A percentile compares a stretch with the other conserved stretches of the same genome.
Evolutionary conservation across 1,140 invertebrate species (phyloP).

Genomic region (Drosophila lacertosa): DNA sequence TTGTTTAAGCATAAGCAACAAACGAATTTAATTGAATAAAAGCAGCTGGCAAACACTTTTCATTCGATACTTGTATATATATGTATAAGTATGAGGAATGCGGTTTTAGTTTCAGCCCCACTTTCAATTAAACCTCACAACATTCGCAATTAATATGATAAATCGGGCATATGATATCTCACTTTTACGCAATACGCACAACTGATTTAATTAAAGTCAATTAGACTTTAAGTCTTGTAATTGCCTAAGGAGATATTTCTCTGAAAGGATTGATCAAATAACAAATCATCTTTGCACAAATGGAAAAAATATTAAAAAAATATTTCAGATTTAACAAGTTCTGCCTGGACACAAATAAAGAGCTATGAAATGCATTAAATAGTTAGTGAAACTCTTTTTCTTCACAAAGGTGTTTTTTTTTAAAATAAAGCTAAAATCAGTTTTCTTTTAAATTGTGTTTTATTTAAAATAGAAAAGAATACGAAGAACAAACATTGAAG

Average conservation of each 20-base stretch:
- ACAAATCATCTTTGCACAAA: too few relatives aligned
- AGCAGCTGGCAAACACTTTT: conserved; percentile 33
- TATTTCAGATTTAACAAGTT: too few relatives aligned
- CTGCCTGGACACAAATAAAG: too few relatives aligned
- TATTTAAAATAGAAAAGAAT: too few relatives aligned
- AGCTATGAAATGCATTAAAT: too few relatives aligned
- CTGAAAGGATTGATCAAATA: too few relatives aligned
- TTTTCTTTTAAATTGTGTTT: too few relatives aligned
- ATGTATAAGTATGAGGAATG: too few relatives aligned
- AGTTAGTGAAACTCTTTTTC: too few relatives aligned
- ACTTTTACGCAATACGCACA: neutral
- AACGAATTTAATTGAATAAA: conserved; percentile 61
- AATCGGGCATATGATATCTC: neutral
- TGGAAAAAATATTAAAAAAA: neutral
- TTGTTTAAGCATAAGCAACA: conserved; percentile 31
- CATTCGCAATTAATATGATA: conserved; percentile 8
- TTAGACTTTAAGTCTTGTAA: neutral
- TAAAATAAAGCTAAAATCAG: too few relatives aligned
- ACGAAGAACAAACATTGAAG: neutral
- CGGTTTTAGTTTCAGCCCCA: neutral
- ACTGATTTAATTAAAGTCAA: neutral
- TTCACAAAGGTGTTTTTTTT: too few relatives aligned
- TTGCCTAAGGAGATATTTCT: too few relatives aligned
- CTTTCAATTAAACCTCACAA: neutral
- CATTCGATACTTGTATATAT: neutral